A percentile compares a stretch with the other conserved stretches of the same genome.
Conservation (phyloP, 2,113 vertebrate species). For the Trachemys scripta region DNA sequence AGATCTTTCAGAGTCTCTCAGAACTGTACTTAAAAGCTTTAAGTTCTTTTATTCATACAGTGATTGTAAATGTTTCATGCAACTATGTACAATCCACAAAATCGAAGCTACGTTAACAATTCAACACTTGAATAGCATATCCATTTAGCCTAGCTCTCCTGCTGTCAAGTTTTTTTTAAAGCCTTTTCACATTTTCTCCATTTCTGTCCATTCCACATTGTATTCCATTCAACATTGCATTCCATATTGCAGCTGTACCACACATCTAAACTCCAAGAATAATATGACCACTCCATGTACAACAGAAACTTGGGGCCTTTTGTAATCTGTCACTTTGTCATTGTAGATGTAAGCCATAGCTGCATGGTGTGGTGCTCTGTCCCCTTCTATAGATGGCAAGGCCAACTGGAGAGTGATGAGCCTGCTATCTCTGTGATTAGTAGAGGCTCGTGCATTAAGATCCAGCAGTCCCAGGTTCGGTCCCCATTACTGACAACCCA, state of each 20-base stretch:
- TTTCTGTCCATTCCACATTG: neutral
- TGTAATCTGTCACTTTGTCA: neutral
- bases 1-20: neutral
- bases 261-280: fast-evolving
- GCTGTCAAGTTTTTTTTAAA: neutral
- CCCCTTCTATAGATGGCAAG: neutral
- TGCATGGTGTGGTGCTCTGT: neutral
- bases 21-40: neutral
- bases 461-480: neutral
- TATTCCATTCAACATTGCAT: fast-evolving
- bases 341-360: neutral
- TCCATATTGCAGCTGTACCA: neutral
- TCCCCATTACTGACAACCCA: neutral
- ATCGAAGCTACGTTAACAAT: neutral
- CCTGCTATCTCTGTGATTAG: neutral
- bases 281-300: fast-evolving
- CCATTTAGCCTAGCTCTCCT: neutral
- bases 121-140: neutral
- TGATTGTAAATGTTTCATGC: neutral
- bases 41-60: neutral
- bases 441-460: neutral
- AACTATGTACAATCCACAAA: neutral
- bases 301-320: neutral
- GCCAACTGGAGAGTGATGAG: neutral
- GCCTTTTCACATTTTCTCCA: fast-evolving